A percentile compares a stretch with the other conserved stretches of the same genome.
Evolutionary conservation across 2,797 vertebrate genomes (phyloP).

Genomic region (Sebastes hubbsi): DNA sequence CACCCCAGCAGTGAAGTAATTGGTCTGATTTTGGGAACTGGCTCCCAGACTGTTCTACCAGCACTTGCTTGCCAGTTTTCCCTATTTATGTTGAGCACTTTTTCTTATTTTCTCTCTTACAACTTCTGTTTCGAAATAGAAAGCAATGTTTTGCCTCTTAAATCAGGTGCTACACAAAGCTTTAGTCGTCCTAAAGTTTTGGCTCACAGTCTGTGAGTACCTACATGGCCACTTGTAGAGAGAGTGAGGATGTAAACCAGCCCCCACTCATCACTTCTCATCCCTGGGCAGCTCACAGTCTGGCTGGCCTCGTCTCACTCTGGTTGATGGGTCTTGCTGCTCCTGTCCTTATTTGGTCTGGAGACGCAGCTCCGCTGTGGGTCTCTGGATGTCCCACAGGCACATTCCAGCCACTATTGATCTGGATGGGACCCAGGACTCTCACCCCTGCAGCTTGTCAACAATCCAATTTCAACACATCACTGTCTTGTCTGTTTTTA

Average conservation of each 20-base stretch:
- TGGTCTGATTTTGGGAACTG: slow-evolving; percentile 65
- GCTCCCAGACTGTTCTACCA: slow-evolving; percentile 15
- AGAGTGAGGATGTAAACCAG: slow-evolving; percentile 25
- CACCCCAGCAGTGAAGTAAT: slow-evolving; percentile 70
- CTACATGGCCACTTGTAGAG: slow-evolving; percentile 11
- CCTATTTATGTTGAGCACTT: neutral
- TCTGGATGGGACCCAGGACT: slow-evolving; percentile 76
- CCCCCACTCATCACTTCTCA: slow-evolving; percentile 9
- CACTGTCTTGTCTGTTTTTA: neutral
- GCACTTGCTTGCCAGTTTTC: slow-evolving; percentile 29
- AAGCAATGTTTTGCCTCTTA: neutral
- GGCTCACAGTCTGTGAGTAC: neutral
- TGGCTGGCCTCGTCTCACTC: slow-evolving; percentile 48
- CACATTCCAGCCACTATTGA: slow-evolving; percentile 82
- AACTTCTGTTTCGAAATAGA: neutral
- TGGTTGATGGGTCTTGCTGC: slow-evolving; percentile 62
- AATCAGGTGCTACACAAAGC: neutral
- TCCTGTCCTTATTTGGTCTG: slow-evolving; percentile 88
- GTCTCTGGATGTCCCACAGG: slow-evolving; percentile 72
- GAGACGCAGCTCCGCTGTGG: slow-evolving; percentile 76
- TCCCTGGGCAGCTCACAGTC: slow-evolving; percentile 35
- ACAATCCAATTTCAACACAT: slow-evolving; percentile 17
- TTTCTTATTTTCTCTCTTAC: neutral
- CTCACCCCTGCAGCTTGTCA: slow-evolving; percentile 33
- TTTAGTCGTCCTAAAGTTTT: neutral